A percentile compares a stretch with the other conserved stretches of the same genome.
Evolutionary conservation across 2,113 vertebrate species (phyloP).

Genomic region (Rhadina sibilatrix): DNA sequence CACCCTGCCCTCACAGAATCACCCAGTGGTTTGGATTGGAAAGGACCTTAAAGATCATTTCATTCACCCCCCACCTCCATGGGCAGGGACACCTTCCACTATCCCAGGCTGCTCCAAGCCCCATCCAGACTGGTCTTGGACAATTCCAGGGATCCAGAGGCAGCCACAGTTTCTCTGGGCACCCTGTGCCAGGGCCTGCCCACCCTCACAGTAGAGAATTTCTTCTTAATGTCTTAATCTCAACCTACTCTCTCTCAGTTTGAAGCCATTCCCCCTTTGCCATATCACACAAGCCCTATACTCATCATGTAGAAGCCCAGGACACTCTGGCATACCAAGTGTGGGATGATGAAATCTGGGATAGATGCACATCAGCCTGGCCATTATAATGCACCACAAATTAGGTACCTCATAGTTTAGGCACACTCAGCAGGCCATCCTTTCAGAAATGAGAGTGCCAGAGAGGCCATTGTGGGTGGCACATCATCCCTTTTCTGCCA

Average conservation of each 20-base stretch:
- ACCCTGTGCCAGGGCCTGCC: background rate
- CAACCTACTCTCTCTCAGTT: background rate
- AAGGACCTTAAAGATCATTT: background rate
- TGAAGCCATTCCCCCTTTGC: background rate
- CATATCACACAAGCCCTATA: background rate
- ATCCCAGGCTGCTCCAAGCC: rapidly evolving
- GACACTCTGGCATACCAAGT: background rate
- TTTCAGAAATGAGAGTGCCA: background rate
- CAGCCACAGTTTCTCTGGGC: background rate
- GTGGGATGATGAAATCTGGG: background rate
- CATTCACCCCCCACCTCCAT: background rate
- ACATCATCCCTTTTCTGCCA: background rate
- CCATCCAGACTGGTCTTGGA: rapidly evolving
- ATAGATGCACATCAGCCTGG: background rate
- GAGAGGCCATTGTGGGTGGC: background rate
- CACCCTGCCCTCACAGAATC: background rate
- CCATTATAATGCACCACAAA: background rate
- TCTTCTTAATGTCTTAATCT: background rate
- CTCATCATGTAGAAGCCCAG: background rate
- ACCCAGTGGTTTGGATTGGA: background rate
- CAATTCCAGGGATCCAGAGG: background rate
- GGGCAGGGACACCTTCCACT: background rate
- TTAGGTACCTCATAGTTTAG: background rate
- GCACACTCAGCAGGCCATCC: background rate
- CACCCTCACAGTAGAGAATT: background rate